Conservation (phyloP, 2,888 invertebrate genomes). For the Pilophorus perplexus region DNA sequence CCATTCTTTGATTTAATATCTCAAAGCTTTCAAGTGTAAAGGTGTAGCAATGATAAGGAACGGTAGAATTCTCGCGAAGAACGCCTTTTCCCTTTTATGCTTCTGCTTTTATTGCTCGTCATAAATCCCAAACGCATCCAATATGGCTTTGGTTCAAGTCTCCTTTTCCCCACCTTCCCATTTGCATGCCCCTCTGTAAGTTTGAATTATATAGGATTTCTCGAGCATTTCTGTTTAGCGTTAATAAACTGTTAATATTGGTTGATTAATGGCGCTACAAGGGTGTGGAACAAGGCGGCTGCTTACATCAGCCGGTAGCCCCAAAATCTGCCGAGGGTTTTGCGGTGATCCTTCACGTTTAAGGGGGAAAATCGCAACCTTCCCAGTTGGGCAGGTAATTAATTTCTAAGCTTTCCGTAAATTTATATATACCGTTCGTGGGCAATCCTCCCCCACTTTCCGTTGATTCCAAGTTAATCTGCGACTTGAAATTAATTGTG, state of each 20-base stretch:
- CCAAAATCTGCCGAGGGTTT: background rate
- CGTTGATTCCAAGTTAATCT: too few relatives aligned
- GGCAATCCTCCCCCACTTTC: too few relatives aligned
- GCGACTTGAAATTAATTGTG: too few relatives aligned
- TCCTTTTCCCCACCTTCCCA: background rate
- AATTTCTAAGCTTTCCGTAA: background rate
- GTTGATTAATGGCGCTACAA: background rate
- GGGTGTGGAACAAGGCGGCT: too few relatives aligned
- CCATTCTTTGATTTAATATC: background rate
- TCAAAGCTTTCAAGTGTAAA: background rate
- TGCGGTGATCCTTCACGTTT: background rate
- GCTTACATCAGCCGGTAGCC: too few relatives aligned
- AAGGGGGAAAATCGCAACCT: background rate
- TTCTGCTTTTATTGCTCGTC: constrained; percentile 33
- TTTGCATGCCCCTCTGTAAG: background rate
- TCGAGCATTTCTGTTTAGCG: background rate
- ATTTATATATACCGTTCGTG: too few relatives aligned
- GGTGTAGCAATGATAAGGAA: background rate
- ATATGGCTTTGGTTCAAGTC: constrained; percentile 20
- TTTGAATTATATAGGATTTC: too few relatives aligned
- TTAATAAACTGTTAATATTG: background rate
- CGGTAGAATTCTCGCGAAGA: background rate
- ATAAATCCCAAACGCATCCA: constrained; percentile 40
- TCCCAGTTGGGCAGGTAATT: background rate
- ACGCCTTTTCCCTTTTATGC: constrained; percentile 18